These are phyloP conservation scores for Podarcis muralis DNA, from an alignment of 2,113 vertebrate genomes.

Conservation along the genomic window DNA sequence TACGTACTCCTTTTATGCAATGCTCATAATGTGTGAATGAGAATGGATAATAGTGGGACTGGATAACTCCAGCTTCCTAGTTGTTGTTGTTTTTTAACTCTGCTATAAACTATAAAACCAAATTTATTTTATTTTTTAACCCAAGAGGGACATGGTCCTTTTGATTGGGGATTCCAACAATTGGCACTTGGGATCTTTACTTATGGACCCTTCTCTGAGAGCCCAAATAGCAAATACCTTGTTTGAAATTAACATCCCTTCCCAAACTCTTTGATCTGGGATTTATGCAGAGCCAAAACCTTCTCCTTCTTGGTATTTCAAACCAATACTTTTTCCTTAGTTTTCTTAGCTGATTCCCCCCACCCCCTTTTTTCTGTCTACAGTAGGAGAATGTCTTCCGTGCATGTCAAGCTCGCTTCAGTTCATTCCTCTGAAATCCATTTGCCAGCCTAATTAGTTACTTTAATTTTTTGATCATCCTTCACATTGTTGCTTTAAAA, in stretches of 20 bases:
- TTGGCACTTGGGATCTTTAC: too few relatives aligned
- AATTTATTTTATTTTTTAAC: too few relatives aligned
- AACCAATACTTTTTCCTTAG: neutral
- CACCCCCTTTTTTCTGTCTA: neutral
- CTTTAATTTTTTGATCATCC: conserved; percentile 1
- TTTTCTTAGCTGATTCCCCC: neutral
- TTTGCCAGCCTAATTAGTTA: conserved; percentile 49
- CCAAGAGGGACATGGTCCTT: too few relatives aligned
- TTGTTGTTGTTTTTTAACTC: too few relatives aligned
- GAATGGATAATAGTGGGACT: too few relatives aligned
- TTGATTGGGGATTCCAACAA: too few relatives aligned
- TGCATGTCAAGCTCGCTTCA: neutral
- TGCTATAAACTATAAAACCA: too few relatives aligned
- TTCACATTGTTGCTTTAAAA: conserved; percentile 16
- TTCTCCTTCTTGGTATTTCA: neutral
- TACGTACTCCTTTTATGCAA: too few relatives aligned
- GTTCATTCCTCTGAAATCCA: neutral
- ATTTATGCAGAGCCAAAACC: neutral
- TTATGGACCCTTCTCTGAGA: neutral
- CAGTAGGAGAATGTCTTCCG: neutral
- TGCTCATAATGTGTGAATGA: too few relatives aligned
- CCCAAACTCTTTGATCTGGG: neutral
- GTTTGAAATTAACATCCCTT: neutral
- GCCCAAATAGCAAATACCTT: neutral
- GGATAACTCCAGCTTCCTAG: too few relatives aligned